Evolutionary conservation across 2,888 invertebrate genomes (phyloP), one percentile per base, ranked within the genome.

Genomic region (Plutella xylostella): DNA sequence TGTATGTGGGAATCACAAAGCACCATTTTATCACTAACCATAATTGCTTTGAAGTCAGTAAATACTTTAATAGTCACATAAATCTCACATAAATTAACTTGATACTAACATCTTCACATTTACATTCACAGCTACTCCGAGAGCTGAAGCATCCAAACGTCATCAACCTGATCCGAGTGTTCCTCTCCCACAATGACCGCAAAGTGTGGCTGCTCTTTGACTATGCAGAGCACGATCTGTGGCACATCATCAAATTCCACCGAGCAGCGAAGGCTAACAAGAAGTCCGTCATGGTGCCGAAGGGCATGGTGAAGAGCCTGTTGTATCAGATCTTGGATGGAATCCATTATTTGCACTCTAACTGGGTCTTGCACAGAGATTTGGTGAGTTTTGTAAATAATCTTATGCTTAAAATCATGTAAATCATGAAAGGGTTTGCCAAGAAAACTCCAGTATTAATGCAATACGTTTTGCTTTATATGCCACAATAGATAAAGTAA

Each of bases 191-290:
- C 66, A 93, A 90, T 59, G 98, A 98, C 65, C 88, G 98, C 30
- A 97, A 98, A 87, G 98, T 98, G 3, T 99, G 97, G 92, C 85
- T 98, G 30, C 80, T 99, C 9, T 97, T 98, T 82, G 98, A 99
- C 70, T 99, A 96, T 85, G 98, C 98, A 0, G 98, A 99, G 78
- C 98, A 99, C 86, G 99, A 99, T 83, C 78, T 99, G 46, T 99
- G 98, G 99, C 98, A 99, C 69, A 99, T 99, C 21, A 99, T 99
- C 41, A 99, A 99, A 82, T 98, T 96, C 69, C 98, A 99, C 69
- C 87, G 99, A 62, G 96, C 97, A 45, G 97, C 98, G 0, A 98
- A 98, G 74, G 97, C 97, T 6, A 97, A 94, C 62, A 98, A 98
- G 65, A 97, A 97, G 65, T 92, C 94, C 48, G 96, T 98, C 14